Conservation (phyloP, 2,113 vertebrate genomes). For the Hemibagrus wyckioides region DNA sequence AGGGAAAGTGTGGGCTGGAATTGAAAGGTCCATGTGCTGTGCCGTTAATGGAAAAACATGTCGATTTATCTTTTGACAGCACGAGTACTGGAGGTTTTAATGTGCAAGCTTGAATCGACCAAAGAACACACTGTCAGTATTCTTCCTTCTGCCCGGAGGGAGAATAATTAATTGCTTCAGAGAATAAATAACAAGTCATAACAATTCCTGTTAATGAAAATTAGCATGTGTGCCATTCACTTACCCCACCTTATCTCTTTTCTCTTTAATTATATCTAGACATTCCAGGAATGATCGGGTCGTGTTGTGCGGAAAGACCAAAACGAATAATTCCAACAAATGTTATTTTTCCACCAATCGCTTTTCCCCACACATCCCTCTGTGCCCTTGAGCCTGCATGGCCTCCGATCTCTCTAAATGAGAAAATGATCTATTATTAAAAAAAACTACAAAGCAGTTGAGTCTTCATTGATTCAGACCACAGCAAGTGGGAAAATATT, state of each 20-base stretch:
- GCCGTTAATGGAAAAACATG: not conserved
- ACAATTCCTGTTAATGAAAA: slow-evolving; percentile 27
- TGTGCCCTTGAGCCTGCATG: not conserved
- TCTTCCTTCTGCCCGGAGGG: not conserved
- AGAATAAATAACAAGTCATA: slow-evolving; percentile 31
- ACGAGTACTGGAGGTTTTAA: not conserved
- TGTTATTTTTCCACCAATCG: not conserved
- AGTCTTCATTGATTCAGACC: not conserved
- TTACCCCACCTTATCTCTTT: not conserved
- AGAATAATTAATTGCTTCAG: slow-evolving; percentile 12
- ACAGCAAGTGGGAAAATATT: not conserved
- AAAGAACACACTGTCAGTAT: not conserved
- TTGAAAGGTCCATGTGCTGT: not conserved
- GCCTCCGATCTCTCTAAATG: not conserved
- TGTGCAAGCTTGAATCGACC: not conserved
- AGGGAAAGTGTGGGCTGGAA: not conserved
- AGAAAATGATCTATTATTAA: not conserved
- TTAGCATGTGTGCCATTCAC: slow-evolving; percentile 28
- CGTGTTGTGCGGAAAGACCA: not conserved
- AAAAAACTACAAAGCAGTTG: not conserved
- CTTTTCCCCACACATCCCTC: not conserved
- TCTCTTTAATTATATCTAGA: not conserved
- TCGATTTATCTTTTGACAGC: slow-evolving; percentile 12
- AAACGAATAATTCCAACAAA: not conserved
- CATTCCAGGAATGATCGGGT: not conserved